Base-by-base conservation (phyloP, 2,888 invertebrate species). In the Chloroclystis v-ata region DNA sequence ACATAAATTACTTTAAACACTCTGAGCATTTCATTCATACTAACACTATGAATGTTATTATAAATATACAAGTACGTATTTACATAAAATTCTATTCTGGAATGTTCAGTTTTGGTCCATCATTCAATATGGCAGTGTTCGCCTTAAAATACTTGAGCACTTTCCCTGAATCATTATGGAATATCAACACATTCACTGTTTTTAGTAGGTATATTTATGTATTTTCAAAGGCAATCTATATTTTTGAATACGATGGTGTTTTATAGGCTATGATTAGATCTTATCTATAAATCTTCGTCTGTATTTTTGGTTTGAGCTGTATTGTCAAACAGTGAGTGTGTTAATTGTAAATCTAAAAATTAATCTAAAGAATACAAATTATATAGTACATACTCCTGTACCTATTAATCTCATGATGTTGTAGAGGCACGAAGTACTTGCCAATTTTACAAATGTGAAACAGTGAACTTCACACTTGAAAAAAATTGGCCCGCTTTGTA, bases 121-220 rank as follows among this genome's bases (percentile, higher is more conserved):
- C 65, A 62, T 71, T 67, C 60, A 56, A 65, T 82, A 82, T 83
- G 83, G 83, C 84, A 77, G 74, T 77, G 65, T 65, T 66, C 66
- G 85, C 82, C 82, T 84, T 77, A 81, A 75, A 78, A 75, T 81
- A 82, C 69, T 85, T 87, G 87, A 87, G 87, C 87, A 86, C 78
- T 80, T 78, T 75, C 77, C 74, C 35, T 35, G 20, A 73, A 72
- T 68, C 54, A 60, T 67, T 66, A 76, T 66, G 68, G 75, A 77
- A 79, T 72, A 84, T 87, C 87, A 87, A 86, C 87, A 87, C 86
- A 87, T 67, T 83, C 87, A 87, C 87, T 86, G 87, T 87, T 87
- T 82, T 48, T n/a, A n/a, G n/a, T n/a, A n/a, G 5, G 20, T 20
- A 20, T 20, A 4, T 20, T 4, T n/a, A n/a, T n/a, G n/a, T n/a